Conservation (phyloP, 2,888 invertebrate species). For the Charanyca ferruginea region DNA sequence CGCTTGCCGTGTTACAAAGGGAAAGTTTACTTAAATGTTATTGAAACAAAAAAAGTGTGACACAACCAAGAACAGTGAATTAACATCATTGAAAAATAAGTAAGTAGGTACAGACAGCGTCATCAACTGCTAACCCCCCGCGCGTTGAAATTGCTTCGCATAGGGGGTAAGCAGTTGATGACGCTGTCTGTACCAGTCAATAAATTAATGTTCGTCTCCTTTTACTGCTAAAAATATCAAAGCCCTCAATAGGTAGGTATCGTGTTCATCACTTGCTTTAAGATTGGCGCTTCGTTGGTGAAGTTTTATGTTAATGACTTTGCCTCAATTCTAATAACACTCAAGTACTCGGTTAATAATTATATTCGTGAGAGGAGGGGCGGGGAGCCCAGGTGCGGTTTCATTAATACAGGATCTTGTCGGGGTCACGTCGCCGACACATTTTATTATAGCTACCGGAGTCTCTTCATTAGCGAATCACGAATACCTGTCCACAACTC, state of each 20-base stretch:
- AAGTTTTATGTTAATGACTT: slow-evolving; percentile 24
- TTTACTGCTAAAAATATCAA: no score
- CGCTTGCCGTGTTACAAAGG: no score
- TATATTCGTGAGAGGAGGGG: not conserved
- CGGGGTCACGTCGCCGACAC: slow-evolving; percentile 15
- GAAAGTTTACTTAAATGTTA: no score
- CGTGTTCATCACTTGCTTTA: slow-evolving; percentile 1
- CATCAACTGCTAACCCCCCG: no score
- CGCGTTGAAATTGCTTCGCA: no score
- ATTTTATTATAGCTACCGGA: slow-evolving; percentile 13
- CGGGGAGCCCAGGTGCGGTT: slow-evolving; percentile 2
- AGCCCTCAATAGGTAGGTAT: not conserved
- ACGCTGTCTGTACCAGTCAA: no score
- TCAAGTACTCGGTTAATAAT: slow-evolving; percentile 32
- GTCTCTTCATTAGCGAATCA: slow-evolving; percentile 20
- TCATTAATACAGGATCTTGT: slow-evolving; percentile 13
- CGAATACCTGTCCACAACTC: slow-evolving; percentile 5
- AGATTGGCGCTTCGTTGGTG: slow-evolving; percentile 10
- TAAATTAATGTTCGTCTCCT: no score
- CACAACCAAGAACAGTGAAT: no score
- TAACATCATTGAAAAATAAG: no score
- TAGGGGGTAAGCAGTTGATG: no score
- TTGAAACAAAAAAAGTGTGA: no score
- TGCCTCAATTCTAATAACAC: slow-evolving; percentile 41
- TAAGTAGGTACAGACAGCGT: no score